Evolutionary conservation across 2,888 invertebrate genomes (phyloP), one percentile per base, ranked within the genome.

Genomic region (Diaphora mendica): DNA sequence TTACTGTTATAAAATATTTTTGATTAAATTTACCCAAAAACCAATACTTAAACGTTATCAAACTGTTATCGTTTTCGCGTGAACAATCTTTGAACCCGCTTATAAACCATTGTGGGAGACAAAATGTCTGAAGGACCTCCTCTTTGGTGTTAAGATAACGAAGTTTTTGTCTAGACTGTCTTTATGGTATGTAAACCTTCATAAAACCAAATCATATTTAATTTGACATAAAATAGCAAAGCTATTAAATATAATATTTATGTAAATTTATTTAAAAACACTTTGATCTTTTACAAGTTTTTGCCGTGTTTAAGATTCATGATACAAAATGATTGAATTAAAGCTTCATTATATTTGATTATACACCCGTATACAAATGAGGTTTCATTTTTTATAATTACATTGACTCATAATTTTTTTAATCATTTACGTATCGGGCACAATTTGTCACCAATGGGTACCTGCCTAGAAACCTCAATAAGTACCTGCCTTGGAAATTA

Each of bases 1-100:
- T 95, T 86, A 94, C 94, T 92, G 91, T 94, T 89, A 95, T 95
- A 91, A 86, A 85, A 75, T 75, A 85, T 88, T 93, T 94, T 94
- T 94, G 94, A 95, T 95, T 94, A 95, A 95, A 94, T 90, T 92
- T 88, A 83, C 80, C 88, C 91, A 94, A 62, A 95, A 95, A 94
- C 94, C 94, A 95, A 95, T 94, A 95, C 92, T 95, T 95, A 95
- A 89, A 88, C 83, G 90, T 92, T 93, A 94, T 94, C 92, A 92
- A 90, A 85, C 80, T 82, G 87, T 90, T 91, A 90, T 90, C 82
- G 86, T 81, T 80, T 59, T 79, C 79, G 79, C 78, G 86, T 81
- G 87, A 87, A 90, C 90, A 88, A 90, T 90, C 89, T 89, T 85
- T 80, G 80, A 76, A 75, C 77, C 26, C 62, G 51, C 55, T 73